Evolutionary conservation across 2,888 invertebrate genomes (phyloP).

Genomic region (Formica aserva): DNA sequence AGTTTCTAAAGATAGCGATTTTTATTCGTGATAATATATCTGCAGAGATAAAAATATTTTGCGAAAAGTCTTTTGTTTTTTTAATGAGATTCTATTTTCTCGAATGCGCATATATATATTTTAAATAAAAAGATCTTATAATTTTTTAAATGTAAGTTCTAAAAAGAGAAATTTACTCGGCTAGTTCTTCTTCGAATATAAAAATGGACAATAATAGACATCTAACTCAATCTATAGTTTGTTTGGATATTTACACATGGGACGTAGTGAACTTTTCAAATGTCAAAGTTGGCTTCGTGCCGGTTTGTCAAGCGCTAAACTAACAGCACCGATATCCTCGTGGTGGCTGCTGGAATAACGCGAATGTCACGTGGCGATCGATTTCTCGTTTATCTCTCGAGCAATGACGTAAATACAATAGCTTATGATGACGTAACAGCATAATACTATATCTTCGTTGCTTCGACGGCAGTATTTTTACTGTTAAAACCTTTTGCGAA

Average conservation of each 20-base stretch:
- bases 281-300: constrained; percentile 33
- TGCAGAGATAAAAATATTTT: not conserved
- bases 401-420: constrained; percentile 25
- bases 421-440: constrained; percentile 22
- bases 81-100: not conserved
- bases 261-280: constrained; percentile 38
- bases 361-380: constrained; percentile 35
- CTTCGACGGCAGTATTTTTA: not conserved
- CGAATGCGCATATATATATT: not conserved
- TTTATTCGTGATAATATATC: not conserved
- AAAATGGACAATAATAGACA: not conserved
- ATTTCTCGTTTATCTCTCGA: constrained; percentile 41
- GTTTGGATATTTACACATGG: not conserved
- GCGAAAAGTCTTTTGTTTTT: not conserved
- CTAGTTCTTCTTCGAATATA: not conserved
- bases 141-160: not conserved
- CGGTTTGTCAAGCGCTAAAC: constrained; percentile 33
- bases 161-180: not conserved
- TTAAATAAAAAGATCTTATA: not conserved
- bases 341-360: constrained; percentile 9
- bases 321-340: constrained; percentile 39
- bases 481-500: not conserved
- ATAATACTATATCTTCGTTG: not conserved
- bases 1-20: not conserved
- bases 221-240: not conserved